A percentile compares a stretch with the other conserved stretches of the same genome.
Conservation (phyloP, 2,888 invertebrate species). For the Digitonthophagus gazella region DNA sequence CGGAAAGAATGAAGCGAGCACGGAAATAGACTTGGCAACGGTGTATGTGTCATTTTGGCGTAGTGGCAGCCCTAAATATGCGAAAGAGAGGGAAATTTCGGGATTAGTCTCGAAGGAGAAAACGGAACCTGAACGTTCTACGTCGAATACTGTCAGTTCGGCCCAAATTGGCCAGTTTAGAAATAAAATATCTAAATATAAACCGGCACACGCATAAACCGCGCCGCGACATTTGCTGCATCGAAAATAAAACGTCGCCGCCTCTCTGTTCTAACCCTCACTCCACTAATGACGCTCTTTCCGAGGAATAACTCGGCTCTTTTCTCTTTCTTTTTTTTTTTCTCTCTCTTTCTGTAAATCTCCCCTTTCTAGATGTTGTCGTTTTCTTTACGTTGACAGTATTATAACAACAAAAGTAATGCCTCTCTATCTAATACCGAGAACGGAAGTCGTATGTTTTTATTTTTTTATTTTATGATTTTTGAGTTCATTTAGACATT, state of each 20-base stretch:
- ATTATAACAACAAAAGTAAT: slow-evolving; percentile 22
- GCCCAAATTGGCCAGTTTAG: slow-evolving; percentile 11
- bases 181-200: slow-evolving; percentile 23
- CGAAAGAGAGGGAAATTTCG: slow-evolving; percentile 2
- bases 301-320: slow-evolving; percentile 7
- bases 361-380: slow-evolving; percentile 21
- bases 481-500: slow-evolving; percentile 24
- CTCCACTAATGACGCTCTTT: background rate
- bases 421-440: slow-evolving; percentile 21
- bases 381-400: slow-evolving; percentile 3
- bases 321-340: slow-evolving; percentile 9
- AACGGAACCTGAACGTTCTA: background rate
- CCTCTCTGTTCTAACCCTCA: slow-evolving; percentile 18
- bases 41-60: slow-evolving; percentile 5
- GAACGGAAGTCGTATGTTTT: slow-evolving; percentile 15
- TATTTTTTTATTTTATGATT: slow-evolving; percentile 17
- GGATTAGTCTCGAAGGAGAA: background rate
- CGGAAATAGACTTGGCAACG: slow-evolving; percentile 47
- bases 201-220: slow-evolving; percentile 3
- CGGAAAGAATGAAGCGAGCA: slow-evolving; percentile 29
- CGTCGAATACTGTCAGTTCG: slow-evolving; percentile 5
- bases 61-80: background rate
- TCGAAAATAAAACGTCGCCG: slow-evolving; percentile 20
- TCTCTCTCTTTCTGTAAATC: slow-evolving; percentile 7
- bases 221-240: slow-evolving; percentile 23